A percentile compares a stretch with the other conserved stretches of the same genome.
Conservation (phyloP, 1,140 invertebrate species). For the Doryteuthis pealeii region DNA sequence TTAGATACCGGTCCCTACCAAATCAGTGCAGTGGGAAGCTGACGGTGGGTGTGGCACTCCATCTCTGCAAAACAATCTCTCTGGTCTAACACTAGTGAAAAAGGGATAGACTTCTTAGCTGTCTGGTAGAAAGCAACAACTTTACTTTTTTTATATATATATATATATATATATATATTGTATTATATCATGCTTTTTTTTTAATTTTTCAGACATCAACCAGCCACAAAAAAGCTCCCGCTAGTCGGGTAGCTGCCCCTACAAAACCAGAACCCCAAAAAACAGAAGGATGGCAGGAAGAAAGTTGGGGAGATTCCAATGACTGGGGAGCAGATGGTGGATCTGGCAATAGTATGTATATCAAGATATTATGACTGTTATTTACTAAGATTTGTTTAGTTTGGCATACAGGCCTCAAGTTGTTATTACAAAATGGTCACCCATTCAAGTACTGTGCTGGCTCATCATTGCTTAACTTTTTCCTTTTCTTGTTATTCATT, state of each 20-base stretch:
- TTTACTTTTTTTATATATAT: neutral
- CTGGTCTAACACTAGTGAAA: no score
- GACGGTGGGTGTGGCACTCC: no score
- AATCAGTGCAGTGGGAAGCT: no score
- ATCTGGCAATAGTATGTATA: slow-evolving; percentile 29
- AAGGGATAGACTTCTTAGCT: no score
- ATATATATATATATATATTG: neutral
- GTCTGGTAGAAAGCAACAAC: neutral
- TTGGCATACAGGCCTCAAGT: neutral
- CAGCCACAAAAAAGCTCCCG: slow-evolving; percentile 15
- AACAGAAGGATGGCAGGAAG: slow-evolving; percentile 17
- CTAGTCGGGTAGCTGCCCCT: slow-evolving; percentile 15
- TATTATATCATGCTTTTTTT: slow-evolving; percentile 13
- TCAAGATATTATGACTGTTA: slow-evolving; percentile 25
- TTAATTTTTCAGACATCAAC: slow-evolving; percentile 11
- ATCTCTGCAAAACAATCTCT: no score
- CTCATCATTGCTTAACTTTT: slow-evolving; percentile 9
- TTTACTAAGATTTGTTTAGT: slow-evolving; percentile 15
- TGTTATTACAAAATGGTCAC: neutral
- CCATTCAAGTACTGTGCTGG: slow-evolving; percentile 3
- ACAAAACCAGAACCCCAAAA: neutral
- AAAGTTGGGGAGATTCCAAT: slow-evolving; percentile 23
- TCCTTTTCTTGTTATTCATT: neutral
- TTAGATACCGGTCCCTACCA: no score
- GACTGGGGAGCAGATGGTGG: slow-evolving; percentile 36